Evolutionary conservation across 2,797 vertebrate genomes (phyloP).

Genomic region (Gymnocypris eckloni): DNA sequence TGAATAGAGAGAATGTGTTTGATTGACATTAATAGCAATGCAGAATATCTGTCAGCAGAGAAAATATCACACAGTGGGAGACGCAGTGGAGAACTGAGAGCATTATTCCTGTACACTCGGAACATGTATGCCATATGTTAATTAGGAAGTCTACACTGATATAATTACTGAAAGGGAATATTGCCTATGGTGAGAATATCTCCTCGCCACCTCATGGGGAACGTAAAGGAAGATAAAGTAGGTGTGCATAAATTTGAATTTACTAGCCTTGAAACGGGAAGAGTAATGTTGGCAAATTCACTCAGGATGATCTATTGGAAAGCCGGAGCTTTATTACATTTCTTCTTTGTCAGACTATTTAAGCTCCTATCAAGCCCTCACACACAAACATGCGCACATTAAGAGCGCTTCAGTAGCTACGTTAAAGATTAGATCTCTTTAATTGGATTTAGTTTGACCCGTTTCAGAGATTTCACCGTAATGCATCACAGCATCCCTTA

Average conservation of each 20-base stretch:
- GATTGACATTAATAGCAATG: slow-evolving; percentile 77
- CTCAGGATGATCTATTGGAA: slow-evolving; percentile 76
- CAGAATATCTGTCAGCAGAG: slow-evolving; percentile 73
- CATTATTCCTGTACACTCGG: slow-evolving; percentile 75
- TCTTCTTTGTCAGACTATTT: slow-evolving; percentile 76
- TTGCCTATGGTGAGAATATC: slow-evolving; percentile 76
- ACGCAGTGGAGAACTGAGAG: slow-evolving; percentile 67
- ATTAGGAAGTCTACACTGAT: slow-evolving; percentile 79
- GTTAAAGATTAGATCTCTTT: slow-evolving; percentile 27
- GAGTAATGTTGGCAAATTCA: slow-evolving; percentile 75
- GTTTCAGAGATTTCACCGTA: slow-evolving; percentile 10
- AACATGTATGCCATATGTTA: slow-evolving; percentile 80
- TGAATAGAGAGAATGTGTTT: slow-evolving; percentile 64
- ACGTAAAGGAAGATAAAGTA: slow-evolving; percentile 77
- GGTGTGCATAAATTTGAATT: slow-evolving; percentile 78
- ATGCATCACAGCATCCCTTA: neutral
- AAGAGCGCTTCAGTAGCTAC: slow-evolving; percentile 56
- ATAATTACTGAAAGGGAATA: slow-evolving; percentile 79
- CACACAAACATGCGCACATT: slow-evolving; percentile 22
- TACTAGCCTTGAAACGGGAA: slow-evolving; percentile 70
- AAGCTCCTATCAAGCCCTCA: slow-evolving; percentile 67
- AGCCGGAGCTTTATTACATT: slow-evolving; percentile 70
- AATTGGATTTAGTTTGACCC: slow-evolving; percentile 36
- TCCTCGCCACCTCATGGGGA: slow-evolving; percentile 70
- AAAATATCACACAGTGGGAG: slow-evolving; percentile 72